Evolutionary conservation across 2,888 invertebrate species (phyloP), one percentile per base, ranked within the genome.

Genomic region (Sinotaia quadrata): DNA sequence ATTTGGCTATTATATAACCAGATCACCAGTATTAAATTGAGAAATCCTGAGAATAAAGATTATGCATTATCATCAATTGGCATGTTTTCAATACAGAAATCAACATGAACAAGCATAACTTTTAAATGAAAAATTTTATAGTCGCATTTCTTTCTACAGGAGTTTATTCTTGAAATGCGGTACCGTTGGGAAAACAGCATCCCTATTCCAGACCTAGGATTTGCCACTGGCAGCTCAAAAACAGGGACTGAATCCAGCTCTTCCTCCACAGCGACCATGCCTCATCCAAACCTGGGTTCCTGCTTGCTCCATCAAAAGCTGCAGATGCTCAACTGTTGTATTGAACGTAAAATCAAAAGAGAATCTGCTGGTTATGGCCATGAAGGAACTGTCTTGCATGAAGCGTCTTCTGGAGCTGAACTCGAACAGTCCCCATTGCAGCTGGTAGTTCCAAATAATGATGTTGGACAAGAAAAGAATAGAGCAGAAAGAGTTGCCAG

Each of bases 301-400:
- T 96, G 97, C 86, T 90, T 98, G 52, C 90, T 99, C 18, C 94
- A 98, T 89, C 97, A 99, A 89, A 98, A 98, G 87, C 91, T 99
- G 56, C 85, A 91, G 87, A 91, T 93, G 91, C 83, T 92, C 27
- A 91, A 92, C 81, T 91, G 91, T 79, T 92, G 92, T 82, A 91
- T 91, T 68, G 88, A 88, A 68, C 87, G 90, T 63, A 90, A 90
- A 76, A 87, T 85, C 65, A 83, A 82, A 29, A 76, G 88, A 36
- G 87, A 88, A 66, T 68, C 68, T 29, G 60, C 71, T 12, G 69
- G 71, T 7, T 74, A 76, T 56, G 74, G 75, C 29, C 67, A 73
- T 37, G 65, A 58, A 36, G 72, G 71, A 47, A 72, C 70, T n/a
- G 68, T 67, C 29, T 57, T 71, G 44, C 57, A 58, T 27, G 62